A percentile compares a stretch with the other conserved stretches of the same genome.
Evolutionary conservation across 2,888 invertebrate species (phyloP).

Genomic region (Cataglyphis albicans): DNA sequence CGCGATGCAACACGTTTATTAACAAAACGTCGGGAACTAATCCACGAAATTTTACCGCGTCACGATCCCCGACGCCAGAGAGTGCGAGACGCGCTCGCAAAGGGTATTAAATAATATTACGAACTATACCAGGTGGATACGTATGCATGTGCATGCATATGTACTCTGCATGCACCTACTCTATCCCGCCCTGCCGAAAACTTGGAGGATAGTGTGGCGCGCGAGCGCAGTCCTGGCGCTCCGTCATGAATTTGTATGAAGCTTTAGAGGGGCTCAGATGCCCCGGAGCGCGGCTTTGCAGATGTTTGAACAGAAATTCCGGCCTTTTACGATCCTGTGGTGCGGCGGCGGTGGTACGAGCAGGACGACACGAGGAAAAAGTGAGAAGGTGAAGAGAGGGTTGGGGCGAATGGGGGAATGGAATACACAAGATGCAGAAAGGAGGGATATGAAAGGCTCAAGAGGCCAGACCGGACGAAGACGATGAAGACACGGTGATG

Average conservation of each 20-base stretch:
- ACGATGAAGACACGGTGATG: slow-evolving; percentile 33
- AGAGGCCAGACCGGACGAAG: slow-evolving; percentile 32
- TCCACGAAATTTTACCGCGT: slow-evolving; percentile 58
- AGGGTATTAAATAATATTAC: slow-evolving; percentile 65
- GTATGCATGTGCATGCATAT: slow-evolving; percentile 41
- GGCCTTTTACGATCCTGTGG: slow-evolving; percentile 71
- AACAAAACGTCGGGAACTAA: slow-evolving; percentile 53
- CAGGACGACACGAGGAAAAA: slow-evolving; percentile 32
- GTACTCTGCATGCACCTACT: not conserved
- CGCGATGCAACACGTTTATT: slow-evolving; percentile 18
- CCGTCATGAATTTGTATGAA: slow-evolving; percentile 76
- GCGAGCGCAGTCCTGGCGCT: slow-evolving; percentile 63
- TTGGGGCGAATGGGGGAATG: not conserved
- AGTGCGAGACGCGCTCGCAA: slow-evolving; percentile 25
- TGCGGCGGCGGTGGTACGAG: slow-evolving; percentile 36
- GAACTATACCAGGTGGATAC: slow-evolving; percentile 33
- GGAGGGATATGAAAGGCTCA: slow-evolving; percentile 29
- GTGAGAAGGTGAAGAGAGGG: slow-evolving; percentile 20
- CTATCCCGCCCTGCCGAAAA: slow-evolving; percentile 60
- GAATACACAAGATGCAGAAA: not conserved
- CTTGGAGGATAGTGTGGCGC: slow-evolving; percentile 59
- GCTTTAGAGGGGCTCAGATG: slow-evolving; percentile 72
- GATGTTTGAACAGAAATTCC: slow-evolving; percentile 76
- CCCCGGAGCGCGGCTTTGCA: slow-evolving; percentile 71
- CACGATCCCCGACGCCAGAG: slow-evolving; percentile 44